A percentile compares a stretch with the other conserved stretches of the same genome.
phyloP scores from a whole-genome alignment of 2,888 invertebrate species.

The Epirrhoe alternata region DNA sequence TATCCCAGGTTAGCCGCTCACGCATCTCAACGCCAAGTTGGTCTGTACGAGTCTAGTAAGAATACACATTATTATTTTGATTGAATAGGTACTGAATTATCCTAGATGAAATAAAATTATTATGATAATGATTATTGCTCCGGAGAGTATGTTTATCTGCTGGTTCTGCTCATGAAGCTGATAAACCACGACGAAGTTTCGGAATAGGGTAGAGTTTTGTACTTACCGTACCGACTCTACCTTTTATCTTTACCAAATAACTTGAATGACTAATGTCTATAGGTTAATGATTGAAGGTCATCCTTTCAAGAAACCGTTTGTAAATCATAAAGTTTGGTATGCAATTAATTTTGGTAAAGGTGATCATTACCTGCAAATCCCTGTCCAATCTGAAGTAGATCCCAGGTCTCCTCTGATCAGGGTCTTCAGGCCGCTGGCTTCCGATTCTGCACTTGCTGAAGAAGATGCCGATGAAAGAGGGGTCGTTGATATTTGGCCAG shows the following conservation, averaged over 20 bases:
- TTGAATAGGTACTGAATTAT: not conserved
- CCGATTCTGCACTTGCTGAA: constrained; percentile 95
- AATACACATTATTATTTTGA: not conserved
- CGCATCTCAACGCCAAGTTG: constrained; percentile 94
- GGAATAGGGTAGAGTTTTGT: no score
- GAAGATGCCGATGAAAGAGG: constrained; percentile 97
- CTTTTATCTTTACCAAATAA: no score
- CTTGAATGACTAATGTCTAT: no score
- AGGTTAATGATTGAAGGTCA: no score
- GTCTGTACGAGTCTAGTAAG: constrained; percentile 87
- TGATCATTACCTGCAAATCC: constrained; percentile 71
- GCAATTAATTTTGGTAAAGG: not conserved
- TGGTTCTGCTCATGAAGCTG: no score
- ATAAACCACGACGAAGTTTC: no score
- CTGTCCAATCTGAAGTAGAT: constrained; percentile 91
- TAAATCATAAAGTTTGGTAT: no score
- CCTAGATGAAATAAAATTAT: no score
- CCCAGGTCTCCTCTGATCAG: constrained; percentile 91
- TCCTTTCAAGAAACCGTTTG: no score
- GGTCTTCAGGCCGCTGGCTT: constrained; percentile 88
- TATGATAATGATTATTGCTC: no score
- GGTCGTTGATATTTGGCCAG: constrained; percentile 95
- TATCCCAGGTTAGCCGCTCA: constrained; percentile 94
- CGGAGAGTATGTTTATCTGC: not conserved
- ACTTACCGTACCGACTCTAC: no score